Evolutionary conservation across 2,888 invertebrate genomes (phyloP).

Genomic region (Hymenopus coronatus): DNA sequence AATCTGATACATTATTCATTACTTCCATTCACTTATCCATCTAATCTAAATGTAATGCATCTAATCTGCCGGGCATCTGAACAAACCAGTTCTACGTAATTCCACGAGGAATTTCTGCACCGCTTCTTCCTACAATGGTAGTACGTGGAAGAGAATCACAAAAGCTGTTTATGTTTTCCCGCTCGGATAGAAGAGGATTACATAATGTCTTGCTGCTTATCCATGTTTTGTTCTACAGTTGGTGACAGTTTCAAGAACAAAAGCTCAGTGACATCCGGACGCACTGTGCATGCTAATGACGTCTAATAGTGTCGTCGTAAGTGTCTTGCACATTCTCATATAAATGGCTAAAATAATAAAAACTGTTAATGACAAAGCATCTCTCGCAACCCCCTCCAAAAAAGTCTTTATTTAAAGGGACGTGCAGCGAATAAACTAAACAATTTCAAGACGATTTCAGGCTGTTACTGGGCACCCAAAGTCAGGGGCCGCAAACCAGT

Average conservation of each 20-base stretch:
- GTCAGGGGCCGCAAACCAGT: too few species aligned
- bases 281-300: neutral
- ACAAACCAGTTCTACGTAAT: neutral
- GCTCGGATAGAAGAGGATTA: neutral
- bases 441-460: too few species aligned
- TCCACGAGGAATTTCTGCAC: neutral
- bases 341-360: too few species aligned
- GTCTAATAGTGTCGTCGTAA: neutral
- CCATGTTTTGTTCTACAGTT: too few species aligned
- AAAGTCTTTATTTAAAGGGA: too few species aligned
- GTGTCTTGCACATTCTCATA: too few species aligned
- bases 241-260: neutral
- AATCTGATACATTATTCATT: neutral
- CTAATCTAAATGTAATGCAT: neutral
- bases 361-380: too few species aligned
- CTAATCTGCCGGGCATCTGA: neutral
- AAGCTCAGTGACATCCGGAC: neutral
- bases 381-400: too few species aligned
- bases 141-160: neutral
- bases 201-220: neutral
- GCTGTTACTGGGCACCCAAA: too few species aligned
- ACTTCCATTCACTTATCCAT: neutral
- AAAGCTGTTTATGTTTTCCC: neutral
- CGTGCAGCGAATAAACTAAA: too few species aligned
- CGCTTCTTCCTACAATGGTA: neutral